A percentile compares a stretch with the other conserved stretches of the same genome.
Evolutionary conservation across 2,888 invertebrate species (phyloP).

Genomic region (Zootermopsis nevadensis): DNA sequence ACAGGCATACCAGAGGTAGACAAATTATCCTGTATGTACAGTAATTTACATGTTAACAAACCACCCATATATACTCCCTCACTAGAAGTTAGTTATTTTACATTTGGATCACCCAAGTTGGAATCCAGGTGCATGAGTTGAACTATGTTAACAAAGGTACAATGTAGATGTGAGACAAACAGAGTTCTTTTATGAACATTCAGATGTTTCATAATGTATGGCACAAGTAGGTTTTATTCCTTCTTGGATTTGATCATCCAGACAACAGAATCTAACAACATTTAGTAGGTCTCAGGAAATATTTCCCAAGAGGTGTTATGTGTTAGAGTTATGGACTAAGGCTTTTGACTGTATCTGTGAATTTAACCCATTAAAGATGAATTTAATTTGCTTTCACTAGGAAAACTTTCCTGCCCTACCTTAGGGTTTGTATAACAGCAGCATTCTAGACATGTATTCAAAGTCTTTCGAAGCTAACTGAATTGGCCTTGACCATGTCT

Average conservation of each 20-base stretch:
- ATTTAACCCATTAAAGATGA: neutral
- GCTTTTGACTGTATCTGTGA: too few relatives aligned
- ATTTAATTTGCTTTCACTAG: neutral
- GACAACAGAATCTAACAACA: neutral
- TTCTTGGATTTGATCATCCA: neutral
- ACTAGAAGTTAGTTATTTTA: neutral
- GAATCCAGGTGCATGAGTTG: neutral
- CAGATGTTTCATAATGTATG: neutral
- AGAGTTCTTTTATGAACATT: neutral
- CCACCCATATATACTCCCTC: neutral
- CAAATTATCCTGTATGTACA: neutral
- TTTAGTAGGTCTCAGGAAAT: neutral
- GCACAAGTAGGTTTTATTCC: neutral
- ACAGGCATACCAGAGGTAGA: slow-evolving; percentile 5
- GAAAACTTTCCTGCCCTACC: too few relatives aligned
- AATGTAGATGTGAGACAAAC: neutral
- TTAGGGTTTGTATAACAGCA: too few relatives aligned
- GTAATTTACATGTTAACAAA: neutral
- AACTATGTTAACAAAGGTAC: neutral
- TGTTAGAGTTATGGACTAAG: neutral
- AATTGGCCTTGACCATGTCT: too few relatives aligned
- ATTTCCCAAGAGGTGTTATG: neutral
- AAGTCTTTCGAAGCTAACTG: too few relatives aligned
- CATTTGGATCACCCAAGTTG: neutral
- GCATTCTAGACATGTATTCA: too few relatives aligned